phyloP scores from a whole-genome alignment of 2,888 invertebrate species.

The Catocala fraxini region DNA sequence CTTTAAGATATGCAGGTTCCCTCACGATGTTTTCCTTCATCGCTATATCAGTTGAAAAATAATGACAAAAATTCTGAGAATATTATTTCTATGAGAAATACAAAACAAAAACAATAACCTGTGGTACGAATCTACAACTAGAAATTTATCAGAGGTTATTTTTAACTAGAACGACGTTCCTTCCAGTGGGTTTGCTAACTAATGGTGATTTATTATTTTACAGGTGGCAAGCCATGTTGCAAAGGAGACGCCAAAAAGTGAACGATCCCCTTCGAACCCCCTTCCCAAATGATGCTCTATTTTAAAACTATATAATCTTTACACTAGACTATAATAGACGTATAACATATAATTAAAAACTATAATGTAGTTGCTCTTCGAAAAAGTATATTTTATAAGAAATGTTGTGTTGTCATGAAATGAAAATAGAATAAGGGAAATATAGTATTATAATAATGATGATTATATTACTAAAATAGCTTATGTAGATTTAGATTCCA shows the following conservation, averaged over 20 bases:
- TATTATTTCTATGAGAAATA: too few species aligned
- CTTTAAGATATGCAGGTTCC: too few species aligned
- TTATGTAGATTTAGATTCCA: slow-evolving; percentile 42
- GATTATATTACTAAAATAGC: slow-evolving; percentile 30
- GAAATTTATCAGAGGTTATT: too few species aligned
- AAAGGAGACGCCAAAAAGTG: slow-evolving; percentile 72
- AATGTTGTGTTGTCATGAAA: slow-evolving; percentile 72
- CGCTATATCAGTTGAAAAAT: too few species aligned
- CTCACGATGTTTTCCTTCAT: too few species aligned
- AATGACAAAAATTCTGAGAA: too few species aligned
- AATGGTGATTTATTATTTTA: slow-evolving; percentile 40
- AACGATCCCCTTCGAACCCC: slow-evolving; percentile 29
- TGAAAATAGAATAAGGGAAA: slow-evolving; percentile 51
- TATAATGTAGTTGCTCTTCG: slow-evolving; percentile 55
- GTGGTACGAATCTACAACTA: too few species aligned
- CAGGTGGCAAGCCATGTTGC: slow-evolving; percentile 82
- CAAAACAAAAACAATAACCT: too few species aligned
- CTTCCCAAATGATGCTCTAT: slow-evolving; percentile 51
- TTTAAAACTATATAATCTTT: slow-evolving; percentile 48
- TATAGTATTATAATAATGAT: slow-evolving; percentile 27
- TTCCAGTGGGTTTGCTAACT: too few species aligned
- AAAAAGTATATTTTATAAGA: slow-evolving; percentile 48
- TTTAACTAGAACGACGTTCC: too few species aligned
- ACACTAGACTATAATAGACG: slow-evolving; percentile 45
- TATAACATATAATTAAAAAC: slow-evolving; percentile 38